phyloP scores from a whole-genome alignment of 2,888 invertebrate species.

The Melinopterus prodromus region DNA sequence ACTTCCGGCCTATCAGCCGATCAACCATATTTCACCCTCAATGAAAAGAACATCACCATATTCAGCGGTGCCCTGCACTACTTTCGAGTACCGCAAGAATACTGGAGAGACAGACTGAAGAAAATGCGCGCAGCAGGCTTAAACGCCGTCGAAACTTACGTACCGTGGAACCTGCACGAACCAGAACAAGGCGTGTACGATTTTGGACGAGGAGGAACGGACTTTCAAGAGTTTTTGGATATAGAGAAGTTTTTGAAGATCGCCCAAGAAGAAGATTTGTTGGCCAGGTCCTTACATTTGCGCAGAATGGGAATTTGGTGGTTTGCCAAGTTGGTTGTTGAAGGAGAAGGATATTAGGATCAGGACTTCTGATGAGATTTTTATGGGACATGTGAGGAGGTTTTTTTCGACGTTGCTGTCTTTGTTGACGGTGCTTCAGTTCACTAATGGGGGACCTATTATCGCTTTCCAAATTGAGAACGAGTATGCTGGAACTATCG shows the following conservation, averaged over 20 bases:
- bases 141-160: slow-evolving; percentile 84
- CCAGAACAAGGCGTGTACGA: slow-evolving; percentile 72
- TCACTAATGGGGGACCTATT: slow-evolving; percentile 81
- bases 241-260: slow-evolving; percentile 71
- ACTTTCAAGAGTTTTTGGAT: slow-evolving; percentile 62
- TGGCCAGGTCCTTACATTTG: slow-evolving; percentile 93
- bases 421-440: slow-evolving; percentile 61
- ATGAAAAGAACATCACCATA: slow-evolving; percentile 59
- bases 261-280: slow-evolving; percentile 79
- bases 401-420: slow-evolving; percentile 63
- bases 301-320: slow-evolving; percentile 81
- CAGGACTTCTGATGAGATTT: slow-evolving; percentile 51
- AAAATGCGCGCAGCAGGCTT: slow-evolving; percentile 85
- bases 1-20: slow-evolving; percentile 49
- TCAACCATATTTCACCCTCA: slow-evolving; percentile 57
- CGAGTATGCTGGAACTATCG: slow-evolving; percentile 40
- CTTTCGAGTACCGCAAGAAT: slow-evolving; percentile 79
- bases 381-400: slow-evolving; percentile 60
- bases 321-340: slow-evolving; percentile 53
- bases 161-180: slow-evolving; percentile 91
- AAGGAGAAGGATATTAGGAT: slow-evolving; percentile 61
- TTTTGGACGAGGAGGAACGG: slow-evolving; percentile 70
- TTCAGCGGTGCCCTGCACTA: slow-evolving; percentile 77
- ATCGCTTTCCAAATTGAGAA: slow-evolving; percentile 89
- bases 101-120: slow-evolving; percentile 81